Percentiles rank a stretch among this genome's conserved stretches.
Conservation (phyloP, 2,113 vertebrate species). For the Macrotis lagotis region DNA sequence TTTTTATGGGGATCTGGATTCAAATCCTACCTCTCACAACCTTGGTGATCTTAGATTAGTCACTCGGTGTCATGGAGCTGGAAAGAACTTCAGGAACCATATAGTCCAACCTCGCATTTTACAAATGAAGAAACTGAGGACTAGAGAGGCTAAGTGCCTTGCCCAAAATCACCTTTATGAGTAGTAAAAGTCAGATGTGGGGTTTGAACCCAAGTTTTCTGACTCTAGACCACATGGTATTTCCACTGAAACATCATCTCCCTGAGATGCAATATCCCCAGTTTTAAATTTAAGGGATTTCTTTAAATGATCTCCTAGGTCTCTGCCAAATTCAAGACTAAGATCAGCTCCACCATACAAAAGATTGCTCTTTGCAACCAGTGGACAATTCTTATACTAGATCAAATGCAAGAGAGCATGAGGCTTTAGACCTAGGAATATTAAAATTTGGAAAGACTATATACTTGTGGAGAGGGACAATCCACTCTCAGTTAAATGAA, state of each 20-base stretch:
- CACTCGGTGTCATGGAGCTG: not conserved
- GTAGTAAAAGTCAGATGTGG: not conserved
- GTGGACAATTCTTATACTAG: not conserved
- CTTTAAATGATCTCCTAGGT: not conserved
- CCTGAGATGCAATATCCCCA: not conserved
- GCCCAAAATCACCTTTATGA: not conserved
- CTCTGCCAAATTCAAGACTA: not conserved
- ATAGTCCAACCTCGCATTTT: not conserved
- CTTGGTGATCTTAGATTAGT: not conserved
- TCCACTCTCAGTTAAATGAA: conserved; percentile 7
- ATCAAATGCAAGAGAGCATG: not conserved
- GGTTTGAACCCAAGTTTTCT: not conserved
- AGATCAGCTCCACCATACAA: not conserved
- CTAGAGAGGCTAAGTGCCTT: not conserved
- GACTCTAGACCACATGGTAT: not conserved
- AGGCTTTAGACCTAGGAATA: not conserved
- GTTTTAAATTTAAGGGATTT: not conserved
- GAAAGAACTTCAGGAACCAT: not conserved
- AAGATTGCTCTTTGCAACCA: not conserved
- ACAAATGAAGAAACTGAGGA: not conserved
- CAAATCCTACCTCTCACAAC: not conserved
- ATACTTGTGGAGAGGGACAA: conserved; percentile 22
- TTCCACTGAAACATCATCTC: not conserved
- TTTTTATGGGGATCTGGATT: no score
- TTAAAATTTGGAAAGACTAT: not conserved